Conservation (phyloP, 2,888 invertebrate genomes). For the Tiphia femorata region DNA sequence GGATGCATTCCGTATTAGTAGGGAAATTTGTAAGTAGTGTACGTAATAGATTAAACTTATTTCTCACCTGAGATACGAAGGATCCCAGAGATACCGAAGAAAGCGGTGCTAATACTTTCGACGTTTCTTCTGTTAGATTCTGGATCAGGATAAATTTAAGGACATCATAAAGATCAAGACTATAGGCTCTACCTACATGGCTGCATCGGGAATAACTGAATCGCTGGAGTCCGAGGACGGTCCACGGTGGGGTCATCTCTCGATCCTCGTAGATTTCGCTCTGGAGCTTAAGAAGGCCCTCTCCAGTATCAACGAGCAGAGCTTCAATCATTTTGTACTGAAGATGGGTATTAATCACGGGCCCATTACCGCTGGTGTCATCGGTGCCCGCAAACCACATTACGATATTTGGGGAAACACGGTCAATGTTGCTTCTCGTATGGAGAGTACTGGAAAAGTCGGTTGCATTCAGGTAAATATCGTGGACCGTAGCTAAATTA, state of each 20-base stretch:
- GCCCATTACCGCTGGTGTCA: slow-evolving; percentile 95
- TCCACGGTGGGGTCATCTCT: slow-evolving; percentile 84
- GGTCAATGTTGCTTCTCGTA: slow-evolving; percentile 96
- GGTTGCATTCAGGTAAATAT: slow-evolving; percentile 87
- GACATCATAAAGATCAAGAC: slow-evolving; percentile 96
- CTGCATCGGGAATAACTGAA: slow-evolving; percentile 78
- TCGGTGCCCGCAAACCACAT: slow-evolving; percentile 94
- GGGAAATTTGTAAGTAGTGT: too few species aligned
- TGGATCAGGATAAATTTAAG: slow-evolving; percentile 87
- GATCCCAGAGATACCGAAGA: neutral
- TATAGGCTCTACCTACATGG: slow-evolving; percentile 95
- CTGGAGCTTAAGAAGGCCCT: slow-evolving; percentile 91
- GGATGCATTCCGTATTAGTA: too few species aligned
- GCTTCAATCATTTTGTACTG: slow-evolving; percentile 93
- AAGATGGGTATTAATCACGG: slow-evolving; percentile 97
- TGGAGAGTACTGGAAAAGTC: slow-evolving; percentile 98
- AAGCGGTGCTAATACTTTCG: slow-evolving; percentile 23
- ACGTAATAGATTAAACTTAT: too few species aligned
- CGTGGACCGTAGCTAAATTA: neutral
- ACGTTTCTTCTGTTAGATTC: slow-evolving; percentile 74
- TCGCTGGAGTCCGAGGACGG: slow-evolving; percentile 51
- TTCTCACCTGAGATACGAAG: too few species aligned
- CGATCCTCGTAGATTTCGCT: slow-evolving; percentile 89
- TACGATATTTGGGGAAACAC: slow-evolving; percentile 98
- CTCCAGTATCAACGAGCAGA: slow-evolving; percentile 93